Evolutionary conservation across 2,113 vertebrate genomes (phyloP), one percentile per base, ranked within the genome.

Genomic region (Psophia crepitans): DNA sequence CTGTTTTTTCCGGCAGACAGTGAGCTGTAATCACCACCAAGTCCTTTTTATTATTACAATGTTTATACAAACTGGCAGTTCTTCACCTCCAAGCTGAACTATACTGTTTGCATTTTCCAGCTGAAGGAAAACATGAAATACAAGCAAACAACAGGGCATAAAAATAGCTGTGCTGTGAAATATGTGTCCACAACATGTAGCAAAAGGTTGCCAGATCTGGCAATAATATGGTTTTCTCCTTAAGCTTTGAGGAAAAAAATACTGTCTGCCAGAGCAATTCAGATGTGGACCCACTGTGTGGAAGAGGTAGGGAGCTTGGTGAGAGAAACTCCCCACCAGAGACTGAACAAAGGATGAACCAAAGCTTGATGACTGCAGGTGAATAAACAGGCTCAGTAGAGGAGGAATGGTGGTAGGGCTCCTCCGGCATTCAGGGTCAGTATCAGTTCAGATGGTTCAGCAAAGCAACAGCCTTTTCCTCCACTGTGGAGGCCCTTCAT

Each of bases 31-130:
- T 98, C 97, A 88, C 73, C 81, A 98, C 96, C 93, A 91, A 97
- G 87, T 97, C 92, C 65, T 81, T 80, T 96, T 96, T 93, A 71
- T 94, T 97, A 96, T 98, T 95, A 90, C 97, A 97, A 95, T 97
- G 94, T 98, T 98, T 97, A 98, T 95, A 90, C 83, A 97, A 95
- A 97, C 96, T 97, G 97, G 97, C 96, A 97, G 96, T 90, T 97
- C 94, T 97, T 98, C 96, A 98, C 96, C 97, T 98, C 89, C 41
- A 98, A 97, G 94, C 82, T 95, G 97, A 98, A 89, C 97, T 96
- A 83, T 87, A 77, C 89, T 97, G 97, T 96, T 98, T 97, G 96
- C 98, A 51, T 98, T 98, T 98, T 97, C 92, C 93, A 97, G 97
- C 96, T 96, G 93, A 97, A 93, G 94, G 97, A 96, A 96, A 97